These are phyloP conservation scores for Amphiura filiformis DNA, from an alignment of 35 echinoderm and acorn worm species.

Conservation along the genomic window DNA sequence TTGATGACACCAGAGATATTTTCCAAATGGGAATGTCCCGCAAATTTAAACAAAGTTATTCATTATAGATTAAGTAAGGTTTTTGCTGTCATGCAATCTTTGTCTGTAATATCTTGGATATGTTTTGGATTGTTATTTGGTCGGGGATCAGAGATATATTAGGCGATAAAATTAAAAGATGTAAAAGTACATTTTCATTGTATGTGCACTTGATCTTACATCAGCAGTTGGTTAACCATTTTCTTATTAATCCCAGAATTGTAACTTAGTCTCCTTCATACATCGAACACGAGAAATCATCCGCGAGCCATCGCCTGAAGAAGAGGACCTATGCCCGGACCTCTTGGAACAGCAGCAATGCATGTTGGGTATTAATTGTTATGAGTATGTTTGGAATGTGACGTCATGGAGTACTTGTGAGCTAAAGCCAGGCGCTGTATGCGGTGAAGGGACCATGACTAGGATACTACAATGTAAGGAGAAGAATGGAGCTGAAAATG, in stretches of 20 bases:
- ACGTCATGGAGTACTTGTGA: constrained; percentile 64
- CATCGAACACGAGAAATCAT: constrained; percentile 48
- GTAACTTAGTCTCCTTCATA: constrained; percentile 23
- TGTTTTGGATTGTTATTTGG: too few relatives aligned
- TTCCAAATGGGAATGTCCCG: too few relatives aligned
- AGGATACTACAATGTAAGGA: constrained; percentile 55
- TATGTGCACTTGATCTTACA: too few relatives aligned
- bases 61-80: too few relatives aligned
- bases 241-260: constrained; percentile 43
- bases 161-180: too few relatives aligned
- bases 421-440: constrained; percentile 42
- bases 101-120: too few relatives aligned
- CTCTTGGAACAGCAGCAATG: constrained; percentile 54
- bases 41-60: too few relatives aligned
- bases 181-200: too few relatives aligned
- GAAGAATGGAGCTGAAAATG: constrained; percentile 43
- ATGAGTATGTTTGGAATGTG: constrained; percentile 68
- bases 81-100: too few relatives aligned
- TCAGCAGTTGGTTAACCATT: too few relatives aligned
- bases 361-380: constrained; percentile 53
- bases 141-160: too few relatives aligned
- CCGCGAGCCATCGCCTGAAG: constrained; percentile 33
- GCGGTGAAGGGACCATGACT: constrained; percentile 50
- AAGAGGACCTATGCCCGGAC: constrained; percentile 26
- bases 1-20: too few relatives aligned